Evolutionary conservation across 2,113 vertebrate genomes (phyloP).

Genomic region (Xiphorhynchus elegans): DNA sequence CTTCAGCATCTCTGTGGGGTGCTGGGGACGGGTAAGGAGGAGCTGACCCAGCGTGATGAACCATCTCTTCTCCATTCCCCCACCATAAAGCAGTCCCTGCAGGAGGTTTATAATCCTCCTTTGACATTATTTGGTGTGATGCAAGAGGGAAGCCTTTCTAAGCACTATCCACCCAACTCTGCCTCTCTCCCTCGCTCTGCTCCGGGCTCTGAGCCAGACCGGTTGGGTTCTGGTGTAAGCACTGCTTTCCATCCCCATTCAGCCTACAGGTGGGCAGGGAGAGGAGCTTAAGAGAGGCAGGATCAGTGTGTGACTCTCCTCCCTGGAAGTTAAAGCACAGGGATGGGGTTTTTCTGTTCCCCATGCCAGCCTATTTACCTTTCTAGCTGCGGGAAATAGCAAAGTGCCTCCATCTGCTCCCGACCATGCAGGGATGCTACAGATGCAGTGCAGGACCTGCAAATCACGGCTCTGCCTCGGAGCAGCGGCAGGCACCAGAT

Average conservation of each 20-base stretch:
- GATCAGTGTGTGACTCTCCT: background rate
- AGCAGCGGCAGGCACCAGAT: conserved; percentile 43
- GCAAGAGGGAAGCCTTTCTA: background rate
- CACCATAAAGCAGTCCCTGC: background rate
- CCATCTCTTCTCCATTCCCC: background rate
- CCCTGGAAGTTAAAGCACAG: background rate
- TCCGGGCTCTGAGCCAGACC: background rate
- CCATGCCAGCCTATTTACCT: background rate
- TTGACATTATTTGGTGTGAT: background rate
- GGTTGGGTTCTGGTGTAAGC: background rate
- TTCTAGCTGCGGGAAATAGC: background rate
- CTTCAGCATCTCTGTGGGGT: background rate
- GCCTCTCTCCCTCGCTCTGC: background rate
- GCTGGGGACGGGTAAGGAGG: background rate
- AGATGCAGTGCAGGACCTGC: conserved; percentile 6
- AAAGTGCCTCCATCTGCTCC: conserved; percentile 26
- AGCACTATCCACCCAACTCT: background rate
- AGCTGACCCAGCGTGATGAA: background rate
- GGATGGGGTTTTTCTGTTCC: background rate
- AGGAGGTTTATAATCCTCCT: conserved; percentile 7
- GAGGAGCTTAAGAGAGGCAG: background rate
- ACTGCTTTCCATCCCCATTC: background rate
- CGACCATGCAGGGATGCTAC: background rate
- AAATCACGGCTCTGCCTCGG: conserved; percentile 41
- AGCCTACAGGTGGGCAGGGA: background rate